A percentile compares a stretch with the other conserved stretches of the same genome.
Conservation (phyloP, 1,140 invertebrate genomes). For the Adoxophyes honmai region DNA sequence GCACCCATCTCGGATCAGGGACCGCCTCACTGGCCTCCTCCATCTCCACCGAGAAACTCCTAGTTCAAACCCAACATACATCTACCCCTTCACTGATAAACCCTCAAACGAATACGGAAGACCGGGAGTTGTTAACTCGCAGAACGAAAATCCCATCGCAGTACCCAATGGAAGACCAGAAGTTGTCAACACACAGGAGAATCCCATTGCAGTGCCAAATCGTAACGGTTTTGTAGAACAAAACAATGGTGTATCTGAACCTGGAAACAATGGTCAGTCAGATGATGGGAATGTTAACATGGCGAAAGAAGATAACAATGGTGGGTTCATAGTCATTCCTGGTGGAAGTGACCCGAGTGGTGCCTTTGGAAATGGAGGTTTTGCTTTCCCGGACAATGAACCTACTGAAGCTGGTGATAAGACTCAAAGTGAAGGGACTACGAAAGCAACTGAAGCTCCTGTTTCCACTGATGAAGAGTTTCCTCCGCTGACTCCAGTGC, state of each 20-base stretch:
- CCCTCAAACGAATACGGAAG: not conserved
- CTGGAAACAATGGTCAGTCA: too few species aligned
- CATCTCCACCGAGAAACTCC: constrained; percentile 26
- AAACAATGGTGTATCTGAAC: not conserved
- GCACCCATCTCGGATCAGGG: constrained; percentile 34
- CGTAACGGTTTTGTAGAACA: not conserved
- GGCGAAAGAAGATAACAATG: not conserved
- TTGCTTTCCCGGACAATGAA: not conserved
- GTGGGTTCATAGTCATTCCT: not conserved
- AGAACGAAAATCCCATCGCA: not conserved
- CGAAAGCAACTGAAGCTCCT: not conserved
- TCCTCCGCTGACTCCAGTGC: constrained; percentile 36
- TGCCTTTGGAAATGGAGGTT: not conserved
- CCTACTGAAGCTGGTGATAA: not conserved
- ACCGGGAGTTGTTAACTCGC: not conserved
- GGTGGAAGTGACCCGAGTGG: not conserved
- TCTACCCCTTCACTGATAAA: not conserved
- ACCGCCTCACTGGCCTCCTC: constrained; percentile 32
- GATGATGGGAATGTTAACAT: not conserved
- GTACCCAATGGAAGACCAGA: not conserved
- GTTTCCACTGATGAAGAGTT: constrained; percentile 17
- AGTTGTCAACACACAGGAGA: not conserved
- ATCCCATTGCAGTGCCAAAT: not conserved
- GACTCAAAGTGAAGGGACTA: not conserved
- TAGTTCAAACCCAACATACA: constrained; percentile 20